Base-by-base conservation (phyloP, 2,888 invertebrate genomes). In the Notodonta dromedarius region DNA sequence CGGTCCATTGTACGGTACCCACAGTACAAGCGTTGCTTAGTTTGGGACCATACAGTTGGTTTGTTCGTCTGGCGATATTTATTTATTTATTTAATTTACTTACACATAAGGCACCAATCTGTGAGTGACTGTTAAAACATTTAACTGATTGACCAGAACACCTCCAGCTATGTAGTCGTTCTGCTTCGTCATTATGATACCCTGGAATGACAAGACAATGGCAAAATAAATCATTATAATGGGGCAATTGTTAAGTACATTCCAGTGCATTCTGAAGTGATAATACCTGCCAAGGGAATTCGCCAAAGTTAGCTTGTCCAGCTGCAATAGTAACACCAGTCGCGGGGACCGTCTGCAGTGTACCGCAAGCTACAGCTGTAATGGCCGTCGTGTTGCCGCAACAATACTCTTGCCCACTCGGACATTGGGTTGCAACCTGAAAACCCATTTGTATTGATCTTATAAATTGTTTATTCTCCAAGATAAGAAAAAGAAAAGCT, bases 121-220 rank as follows among this genome's bases (percentile, higher is more conserved):
- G 83, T 97, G 97, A 8, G 96, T 96, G 0, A 96, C 96, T 0
- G 97, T 97, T 13, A 97, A 79, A 5, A 97, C 94, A 82, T 96
- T 95, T 35, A 94, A 89, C n/a, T 91, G 89, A 73, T 95, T 94
- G 54, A 97, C 94, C 4, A 97, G 89, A 2, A 95, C 96, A 11
- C 96, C 97, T 46, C 96, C 96, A 35, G 96, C 97, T 51, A 96
- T 87, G 78, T 96, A 97, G 63, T 95, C 94, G 76, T 95, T 95
- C 69, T 91, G 93, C 48, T 86, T 92, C 2, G 94, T 94, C 35
- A 96, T 82, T 56, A 96, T 85, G 0, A 95, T 86, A 0, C 91
- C 94, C 94, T 94, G 85, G 51, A 88, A 52, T 52, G 13, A 5
- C 5, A 46, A n/a, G 6, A 5, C n/a, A 42, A 12, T 11, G 42